phyloP scores from a whole-genome alignment of 2,888 invertebrate genomes.

The Oscheius sp. region DNA sequence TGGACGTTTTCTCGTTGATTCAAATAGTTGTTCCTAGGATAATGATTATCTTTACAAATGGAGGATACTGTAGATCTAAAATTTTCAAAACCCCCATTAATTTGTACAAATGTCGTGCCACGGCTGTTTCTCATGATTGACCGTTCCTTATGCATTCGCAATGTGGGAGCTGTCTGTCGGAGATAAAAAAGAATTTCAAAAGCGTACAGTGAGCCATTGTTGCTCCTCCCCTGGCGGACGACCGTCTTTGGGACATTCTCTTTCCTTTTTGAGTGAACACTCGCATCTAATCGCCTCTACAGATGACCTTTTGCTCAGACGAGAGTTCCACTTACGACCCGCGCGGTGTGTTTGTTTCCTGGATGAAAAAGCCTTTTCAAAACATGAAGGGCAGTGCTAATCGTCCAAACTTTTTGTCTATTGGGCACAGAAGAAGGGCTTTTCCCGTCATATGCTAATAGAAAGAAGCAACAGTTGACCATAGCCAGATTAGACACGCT shows the following conservation, averaged over 20 bases:
- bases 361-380: slow-evolving; percentile 21
- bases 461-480: slow-evolving; percentile 11
- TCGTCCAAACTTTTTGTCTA: not conserved
- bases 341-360: slow-evolving; percentile 19
- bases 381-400: slow-evolving; percentile 10
- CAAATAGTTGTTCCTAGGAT: too few species aligned
- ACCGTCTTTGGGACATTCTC: not conserved
- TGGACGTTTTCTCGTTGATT: too few species aligned
- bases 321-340: slow-evolving; percentile 2
- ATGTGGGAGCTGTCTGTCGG: not conserved
- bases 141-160: too few species aligned
- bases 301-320: not conserved
- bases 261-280: not conserved
- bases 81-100: too few species aligned
- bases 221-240: not conserved
- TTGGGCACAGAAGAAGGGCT: not conserved
- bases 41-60: too few species aligned
- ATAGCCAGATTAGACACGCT: slow-evolving; percentile 29
- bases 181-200: not conserved
- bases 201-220: not conserved
- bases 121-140: not conserved
- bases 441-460: slow-evolving; percentile 17
- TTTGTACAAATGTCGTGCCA: not conserved
- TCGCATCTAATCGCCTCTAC: not conserved
- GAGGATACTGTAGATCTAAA: too few species aligned